phyloP scores from a whole-genome alignment of 2,113 vertebrate genomes.

The Oceanodroma tethys region DNA sequence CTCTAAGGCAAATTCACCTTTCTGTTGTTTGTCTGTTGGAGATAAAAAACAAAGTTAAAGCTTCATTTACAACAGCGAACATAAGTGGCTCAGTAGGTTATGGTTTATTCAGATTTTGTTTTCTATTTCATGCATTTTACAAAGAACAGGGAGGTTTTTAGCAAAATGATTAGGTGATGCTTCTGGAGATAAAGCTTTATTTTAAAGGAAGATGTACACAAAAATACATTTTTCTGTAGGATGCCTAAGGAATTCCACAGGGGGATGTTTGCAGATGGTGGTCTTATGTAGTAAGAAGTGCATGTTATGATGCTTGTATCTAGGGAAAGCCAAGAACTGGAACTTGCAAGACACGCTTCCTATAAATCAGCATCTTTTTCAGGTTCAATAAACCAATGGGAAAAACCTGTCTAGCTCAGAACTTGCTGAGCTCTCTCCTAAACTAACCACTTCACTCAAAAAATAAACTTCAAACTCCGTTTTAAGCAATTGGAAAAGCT shows the following conservation, averaged over 20 bases:
- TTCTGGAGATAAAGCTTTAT: slow-evolving; percentile 27
- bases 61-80: slow-evolving; percentile 57
- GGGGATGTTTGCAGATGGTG: slow-evolving; percentile 26
- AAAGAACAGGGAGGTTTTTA: slow-evolving; percentile 23
- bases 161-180: slow-evolving; percentile 17
- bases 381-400: slow-evolving; percentile 22
- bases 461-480: slow-evolving; percentile 19
- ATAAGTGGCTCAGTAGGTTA: slow-evolving; percentile 43
- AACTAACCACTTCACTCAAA: slow-evolving; percentile 14
- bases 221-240: slow-evolving; percentile 18
- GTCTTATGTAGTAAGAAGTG: slow-evolving; percentile 42
- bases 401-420: slow-evolving; percentile 25
- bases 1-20: slow-evolving; percentile 92
- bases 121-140: slow-evolving; percentile 48
- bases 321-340: slow-evolving; percentile 55
- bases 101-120: slow-evolving; percentile 62
- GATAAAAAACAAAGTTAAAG: slow-evolving; percentile 70
- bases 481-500: slow-evolving; percentile 24
- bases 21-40: slow-evolving; percentile 95
- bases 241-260: slow-evolving; percentile 3
- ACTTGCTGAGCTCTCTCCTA: neutral
- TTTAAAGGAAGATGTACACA: neutral
- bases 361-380: slow-evolving; percentile 53
- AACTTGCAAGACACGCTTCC: slow-evolving; percentile 28
- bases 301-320: slow-evolving; percentile 26